phyloP scores from a whole-genome alignment of 1,140 invertebrate species.

The Papilio machaon region DNA sequence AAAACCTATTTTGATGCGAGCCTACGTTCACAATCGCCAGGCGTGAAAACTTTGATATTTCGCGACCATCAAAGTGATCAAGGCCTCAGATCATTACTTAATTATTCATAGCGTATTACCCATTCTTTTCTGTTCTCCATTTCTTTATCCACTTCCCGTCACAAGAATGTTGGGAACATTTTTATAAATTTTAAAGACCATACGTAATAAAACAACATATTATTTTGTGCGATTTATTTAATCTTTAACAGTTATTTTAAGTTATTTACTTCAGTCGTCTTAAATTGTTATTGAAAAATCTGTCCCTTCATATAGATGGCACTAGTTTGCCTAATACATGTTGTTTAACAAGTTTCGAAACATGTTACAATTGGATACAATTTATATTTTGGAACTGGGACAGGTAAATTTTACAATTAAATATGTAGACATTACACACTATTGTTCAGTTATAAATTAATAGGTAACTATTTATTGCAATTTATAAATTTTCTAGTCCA shows the following conservation, averaged over 20 bases:
- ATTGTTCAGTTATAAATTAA: constrained; percentile 64
- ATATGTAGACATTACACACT: constrained; percentile 45
- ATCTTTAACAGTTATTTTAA: constrained; percentile 79
- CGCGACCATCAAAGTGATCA: too few relatives aligned
- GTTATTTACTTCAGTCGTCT: constrained; percentile 79
- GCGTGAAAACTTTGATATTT: too few relatives aligned
- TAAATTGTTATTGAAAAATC: constrained; percentile 67
- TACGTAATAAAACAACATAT: constrained; percentile 58
- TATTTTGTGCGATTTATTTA: constrained; percentile 81
- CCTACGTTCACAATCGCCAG: too few relatives aligned
- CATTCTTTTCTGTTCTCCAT: background rate
- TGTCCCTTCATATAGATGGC: constrained; percentile 50
- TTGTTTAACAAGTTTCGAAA: constrained; percentile 1
- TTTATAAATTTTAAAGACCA: background rate
- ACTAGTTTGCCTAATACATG: constrained; percentile 27
- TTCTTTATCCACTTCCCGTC: background rate
- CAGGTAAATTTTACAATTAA: constrained; percentile 52
- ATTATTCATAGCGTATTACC: background rate
- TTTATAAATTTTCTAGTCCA: constrained; percentile 60
- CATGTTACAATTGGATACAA: background rate
- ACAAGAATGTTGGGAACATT: background rate
- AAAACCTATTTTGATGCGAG: too few relatives aligned
- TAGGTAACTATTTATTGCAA: constrained; percentile 64
- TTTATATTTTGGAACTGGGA: constrained; percentile 25
- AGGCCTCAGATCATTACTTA: background rate